Evolutionary conservation across 2,888 invertebrate species (phyloP).

Genomic region (Acheta domesticus): DNA sequence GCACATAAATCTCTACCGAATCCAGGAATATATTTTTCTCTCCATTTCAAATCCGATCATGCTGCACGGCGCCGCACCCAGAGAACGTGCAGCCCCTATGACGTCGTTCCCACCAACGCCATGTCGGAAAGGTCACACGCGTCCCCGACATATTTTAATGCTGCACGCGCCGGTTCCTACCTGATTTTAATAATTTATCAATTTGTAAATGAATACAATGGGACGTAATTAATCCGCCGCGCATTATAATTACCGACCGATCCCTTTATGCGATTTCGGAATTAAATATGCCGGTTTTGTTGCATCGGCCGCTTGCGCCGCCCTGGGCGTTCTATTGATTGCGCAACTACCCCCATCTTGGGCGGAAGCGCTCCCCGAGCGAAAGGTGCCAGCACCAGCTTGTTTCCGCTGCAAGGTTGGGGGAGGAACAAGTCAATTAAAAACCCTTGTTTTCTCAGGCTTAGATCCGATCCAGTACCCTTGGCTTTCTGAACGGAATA

Average conservation of each 20-base stretch:
- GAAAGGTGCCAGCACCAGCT: too few species aligned
- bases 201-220: conserved; percentile 18
- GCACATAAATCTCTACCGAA: too few species aligned
- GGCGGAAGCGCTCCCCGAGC: background rate
- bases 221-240: conserved; percentile 18
- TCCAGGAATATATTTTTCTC: too few species aligned
- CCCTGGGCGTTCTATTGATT: background rate
- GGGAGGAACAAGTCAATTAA: too few species aligned
- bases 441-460: too few species aligned
- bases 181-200: conserved; percentile 18
- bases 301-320: background rate
- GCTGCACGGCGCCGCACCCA: too few species aligned
- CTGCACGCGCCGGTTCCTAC: conserved; percentile 4
- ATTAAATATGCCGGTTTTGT: background rate
- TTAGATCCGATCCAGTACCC: too few species aligned
- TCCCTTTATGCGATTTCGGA: conserved; percentile 18
- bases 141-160: conserved; percentile 1
- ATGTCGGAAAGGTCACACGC: background rate
- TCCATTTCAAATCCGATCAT: too few species aligned
- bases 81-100: too few species aligned
- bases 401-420: too few species aligned
- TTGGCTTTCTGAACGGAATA: too few species aligned
- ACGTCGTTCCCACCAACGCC: background rate
- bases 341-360: background rate
- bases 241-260: conserved; percentile 6